These are phyloP conservation scores for Plectus sambesii DNA, from an alignment of 1,140 invertebrate genomes.

Conservation along the genomic window DNA sequence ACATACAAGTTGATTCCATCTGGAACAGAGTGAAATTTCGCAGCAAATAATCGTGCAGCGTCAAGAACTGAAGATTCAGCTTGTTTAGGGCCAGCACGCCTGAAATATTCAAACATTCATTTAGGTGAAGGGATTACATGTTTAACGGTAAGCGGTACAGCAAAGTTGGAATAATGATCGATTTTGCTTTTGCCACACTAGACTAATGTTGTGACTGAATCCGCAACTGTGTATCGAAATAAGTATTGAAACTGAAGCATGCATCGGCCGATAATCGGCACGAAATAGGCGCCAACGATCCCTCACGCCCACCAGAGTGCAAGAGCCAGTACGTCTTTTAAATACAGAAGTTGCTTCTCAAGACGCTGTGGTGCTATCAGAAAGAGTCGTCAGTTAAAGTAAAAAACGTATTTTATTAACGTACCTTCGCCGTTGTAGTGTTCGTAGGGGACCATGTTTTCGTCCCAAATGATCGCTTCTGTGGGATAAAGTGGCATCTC, in stretches of 20 bases:
- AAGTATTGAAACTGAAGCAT: too few relatives aligned
- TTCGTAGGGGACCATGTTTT: constrained; percentile 92
- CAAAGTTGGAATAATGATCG: constrained; percentile 9
- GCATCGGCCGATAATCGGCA: too few relatives aligned
- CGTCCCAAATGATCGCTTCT: constrained; percentile 96
- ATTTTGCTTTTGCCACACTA: neutral
- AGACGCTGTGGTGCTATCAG: too few relatives aligned
- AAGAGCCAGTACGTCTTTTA: too few relatives aligned
- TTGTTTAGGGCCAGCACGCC: constrained; percentile 77
- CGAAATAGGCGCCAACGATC: too few relatives aligned
- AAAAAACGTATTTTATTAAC: constrained; percentile 12
- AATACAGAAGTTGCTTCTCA: too few relatives aligned
- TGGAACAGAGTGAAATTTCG: constrained; percentile 96
- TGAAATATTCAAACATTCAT: constrained; percentile 23
- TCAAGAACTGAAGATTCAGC: constrained; percentile 93
- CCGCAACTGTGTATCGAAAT: neutral
- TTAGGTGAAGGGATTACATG: neutral
- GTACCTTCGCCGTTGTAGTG: constrained; percentile 81
- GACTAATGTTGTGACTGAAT: neutral
- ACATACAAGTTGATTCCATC: constrained; percentile 87
- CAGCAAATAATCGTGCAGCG: constrained; percentile 91
- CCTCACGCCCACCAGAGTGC: too few relatives aligned
- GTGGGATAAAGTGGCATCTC: constrained; percentile 97
- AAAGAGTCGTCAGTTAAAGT: too few relatives aligned
- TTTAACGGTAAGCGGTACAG: constrained; percentile 52